Conservation (phyloP, 2,888 invertebrate species). For the Tetanocera ferruginea region DNA sequence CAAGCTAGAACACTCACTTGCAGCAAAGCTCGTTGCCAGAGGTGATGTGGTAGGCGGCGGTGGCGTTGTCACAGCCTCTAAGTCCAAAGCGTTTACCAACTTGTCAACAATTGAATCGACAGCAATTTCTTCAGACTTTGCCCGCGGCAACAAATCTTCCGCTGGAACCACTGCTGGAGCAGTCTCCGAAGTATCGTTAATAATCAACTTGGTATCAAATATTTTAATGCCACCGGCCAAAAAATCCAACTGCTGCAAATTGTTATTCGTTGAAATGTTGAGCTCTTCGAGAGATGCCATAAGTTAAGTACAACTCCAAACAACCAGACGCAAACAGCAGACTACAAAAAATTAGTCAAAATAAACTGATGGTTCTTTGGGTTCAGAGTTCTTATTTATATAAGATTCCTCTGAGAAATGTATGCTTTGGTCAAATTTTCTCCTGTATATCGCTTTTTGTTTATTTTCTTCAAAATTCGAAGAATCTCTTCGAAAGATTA, state of each 20-base stretch:
- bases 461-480: background rate
- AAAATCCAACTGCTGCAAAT: constrained; percentile 43
- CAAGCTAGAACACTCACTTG: constrained; percentile 42
- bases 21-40: constrained; percentile 14
- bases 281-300: constrained; percentile 58
- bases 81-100: constrained; percentile 47
- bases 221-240: constrained; percentile 4
- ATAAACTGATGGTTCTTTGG: background rate
- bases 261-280: constrained; percentile 24
- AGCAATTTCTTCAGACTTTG: constrained; percentile 38
- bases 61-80: constrained; percentile 42
- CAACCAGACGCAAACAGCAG: background rate
- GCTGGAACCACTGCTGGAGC: constrained; percentile 52
- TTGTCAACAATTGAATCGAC: constrained; percentile 51
- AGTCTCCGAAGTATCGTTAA: constrained; percentile 46
- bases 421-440: background rate
- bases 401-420: background rate
- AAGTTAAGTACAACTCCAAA: constrained; percentile 47
- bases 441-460: background rate
- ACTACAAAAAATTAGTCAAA: background rate
- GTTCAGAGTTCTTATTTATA: too few relatives aligned
- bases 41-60: constrained; percentile 33
- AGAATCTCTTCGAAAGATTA: background rate
- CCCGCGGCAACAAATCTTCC: background rate
- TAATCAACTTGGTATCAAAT: constrained; percentile 27